phyloP scores from a whole-genome alignment of 2,888 invertebrate genomes.

The Ophonus ardosiacus region DNA sequence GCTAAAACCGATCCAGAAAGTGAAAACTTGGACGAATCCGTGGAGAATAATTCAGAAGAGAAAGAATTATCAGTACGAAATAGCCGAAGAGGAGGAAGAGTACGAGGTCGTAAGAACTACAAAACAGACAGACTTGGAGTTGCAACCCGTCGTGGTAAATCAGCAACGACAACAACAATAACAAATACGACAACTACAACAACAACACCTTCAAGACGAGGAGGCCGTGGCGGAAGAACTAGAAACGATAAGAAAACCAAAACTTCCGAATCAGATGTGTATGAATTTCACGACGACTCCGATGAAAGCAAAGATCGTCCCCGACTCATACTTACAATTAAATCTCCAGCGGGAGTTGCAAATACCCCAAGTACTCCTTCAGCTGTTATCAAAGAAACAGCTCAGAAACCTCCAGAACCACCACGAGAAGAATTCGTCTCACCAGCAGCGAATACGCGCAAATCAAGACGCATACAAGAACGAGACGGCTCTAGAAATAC shows the following conservation, averaged over 20 bases:
- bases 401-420: constrained; percentile 80
- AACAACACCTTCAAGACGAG: constrained; percentile 72
- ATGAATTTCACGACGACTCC: constrained; percentile 94
- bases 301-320: constrained; percentile 86
- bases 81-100: constrained; percentile 68
- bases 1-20: constrained; percentile 61
- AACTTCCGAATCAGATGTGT: constrained; percentile 84
- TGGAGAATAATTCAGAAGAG: constrained; percentile 71
- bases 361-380: constrained; percentile 71
- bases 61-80: constrained; percentile 69
- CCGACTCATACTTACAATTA: constrained; percentile 88
- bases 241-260: constrained; percentile 79
- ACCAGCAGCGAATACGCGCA: constrained; percentile 84
- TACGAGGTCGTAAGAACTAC: constrained; percentile 55
- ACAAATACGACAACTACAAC: constrained; percentile 69
- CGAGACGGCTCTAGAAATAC: constrained; percentile 86
- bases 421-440: constrained; percentile 81
- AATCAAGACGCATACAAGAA: constrained; percentile 88
- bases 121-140: constrained; percentile 75
- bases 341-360: constrained; percentile 80
- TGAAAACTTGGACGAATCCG: constrained; percentile 71
- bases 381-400: constrained; percentile 77
- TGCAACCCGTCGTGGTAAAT: constrained; percentile 79
- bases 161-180: constrained; percentile 72
- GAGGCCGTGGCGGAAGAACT: constrained; percentile 78